Evolutionary conservation across 2,113 vertebrate species (phyloP).

Genomic region (Connochaetes taurinus): DNA sequence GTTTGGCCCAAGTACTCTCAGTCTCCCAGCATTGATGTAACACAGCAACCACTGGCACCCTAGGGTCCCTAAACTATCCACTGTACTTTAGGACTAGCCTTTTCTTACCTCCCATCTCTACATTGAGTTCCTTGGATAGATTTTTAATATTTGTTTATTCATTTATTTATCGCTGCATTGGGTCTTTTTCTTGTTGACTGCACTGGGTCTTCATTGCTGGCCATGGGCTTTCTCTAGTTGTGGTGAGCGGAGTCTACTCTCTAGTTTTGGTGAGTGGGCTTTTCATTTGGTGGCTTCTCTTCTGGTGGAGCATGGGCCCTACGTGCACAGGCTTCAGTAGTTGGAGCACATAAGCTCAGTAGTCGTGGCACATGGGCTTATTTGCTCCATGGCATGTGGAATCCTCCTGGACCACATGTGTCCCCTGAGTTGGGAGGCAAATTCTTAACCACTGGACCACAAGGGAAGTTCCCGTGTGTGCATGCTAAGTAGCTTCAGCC

Average conservation of each 20-base stretch:
- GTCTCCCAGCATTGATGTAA: background rate
- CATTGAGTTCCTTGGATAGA: background rate
- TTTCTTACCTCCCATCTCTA: background rate
- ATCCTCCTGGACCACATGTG: background rate
- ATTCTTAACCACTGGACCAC: background rate
- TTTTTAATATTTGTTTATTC: background rate
- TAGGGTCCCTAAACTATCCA: fast-evolving
- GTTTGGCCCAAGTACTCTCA: background rate
- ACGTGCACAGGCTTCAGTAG: background rate
- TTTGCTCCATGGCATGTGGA: background rate
- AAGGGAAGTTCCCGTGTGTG: fast-evolving
- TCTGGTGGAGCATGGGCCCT: background rate
- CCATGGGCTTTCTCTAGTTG: background rate
- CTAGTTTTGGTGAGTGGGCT: background rate
- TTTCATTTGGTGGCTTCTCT: background rate
- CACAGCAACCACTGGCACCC: background rate
- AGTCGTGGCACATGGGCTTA: background rate
- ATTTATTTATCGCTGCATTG: background rate
- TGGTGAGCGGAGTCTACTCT: background rate
- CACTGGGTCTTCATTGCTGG: background rate
- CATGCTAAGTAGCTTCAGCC: background rate
- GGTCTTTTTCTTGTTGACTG: background rate
- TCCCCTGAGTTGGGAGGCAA: background rate
- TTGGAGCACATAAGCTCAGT: background rate
- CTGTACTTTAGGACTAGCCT: background rate